Evolutionary conservation across 1,140 invertebrate genomes (phyloP), one percentile per base, ranked within the genome.

Genomic region (Sycobia sp.): DNA sequence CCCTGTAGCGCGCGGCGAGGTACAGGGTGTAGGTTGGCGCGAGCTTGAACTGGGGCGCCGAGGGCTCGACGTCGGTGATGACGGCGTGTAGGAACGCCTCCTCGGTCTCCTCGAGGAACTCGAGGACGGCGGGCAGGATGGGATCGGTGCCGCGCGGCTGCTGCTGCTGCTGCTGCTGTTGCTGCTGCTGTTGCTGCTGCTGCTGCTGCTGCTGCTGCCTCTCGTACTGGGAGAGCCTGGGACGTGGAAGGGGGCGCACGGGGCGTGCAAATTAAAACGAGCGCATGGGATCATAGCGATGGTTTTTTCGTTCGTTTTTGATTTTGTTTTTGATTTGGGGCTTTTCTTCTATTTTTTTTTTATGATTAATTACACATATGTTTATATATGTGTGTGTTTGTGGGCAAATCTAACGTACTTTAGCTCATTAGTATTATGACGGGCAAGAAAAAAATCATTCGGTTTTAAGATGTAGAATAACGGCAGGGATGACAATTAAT

Each of bases 11-110:
- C 39, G 94, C 92, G 66, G 93, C 94, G 73, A 99, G 85, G 78
- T 98, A 99, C 3, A 98, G 85, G 0, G 94, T 94, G 77, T 98
- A 99, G 5, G 96, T 95, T 0, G 96, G 95, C 1, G 95, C 93
- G 41, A 98, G 83, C 78, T 92, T 92, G 79, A 94, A 94, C 57
- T 90, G 90, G 18, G 91, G 90, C 47, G 88, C 87, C 69, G 89
- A 89, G 22, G 92, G 92, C 79, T 96, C 94, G 44, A 96, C 86
- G 67, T 95, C 89, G 11, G 90, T 89, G 65, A 97, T 92, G 61
- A 96, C 89, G 13, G 91, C 89, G 66, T 90, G 88, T 16, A 98
- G 83, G 79, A 98, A 95, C 39, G 90, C 87, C 75, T 96, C 93
- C 82, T 98, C 95, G 14, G 91, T 92, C 62, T 95, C 95, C 82